phyloP scores from a whole-genome alignment of 2,888 invertebrate genomes.

The Lucinisca nassula region DNA sequence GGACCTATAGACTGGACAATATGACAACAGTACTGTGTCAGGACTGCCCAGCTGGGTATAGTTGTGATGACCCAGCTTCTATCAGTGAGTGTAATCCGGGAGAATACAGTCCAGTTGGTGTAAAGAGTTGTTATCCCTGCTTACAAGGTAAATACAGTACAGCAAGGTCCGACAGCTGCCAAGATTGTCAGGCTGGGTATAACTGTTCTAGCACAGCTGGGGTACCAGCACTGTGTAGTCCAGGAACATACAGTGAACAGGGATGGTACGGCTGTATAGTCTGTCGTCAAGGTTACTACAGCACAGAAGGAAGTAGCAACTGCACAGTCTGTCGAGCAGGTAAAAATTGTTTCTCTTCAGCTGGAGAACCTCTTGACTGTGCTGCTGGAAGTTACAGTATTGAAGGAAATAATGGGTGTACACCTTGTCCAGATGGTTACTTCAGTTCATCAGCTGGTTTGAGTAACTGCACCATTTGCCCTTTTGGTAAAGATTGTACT shows the following conservation, averaged over 20 bases:
- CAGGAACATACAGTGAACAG: conserved; percentile 69
- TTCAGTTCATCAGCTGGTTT: conserved; percentile 59
- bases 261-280: conserved; percentile 46
- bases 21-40: too few species aligned
- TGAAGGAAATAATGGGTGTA: conserved; percentile 67
- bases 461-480: conserved; percentile 71
- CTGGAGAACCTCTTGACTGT: conserved; percentile 28
- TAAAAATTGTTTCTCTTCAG: conserved; percentile 60
- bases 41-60: conserved; percentile 66
- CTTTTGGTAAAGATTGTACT: conserved; percentile 81
- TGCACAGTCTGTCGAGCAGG: conserved; percentile 77
- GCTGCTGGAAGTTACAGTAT: conserved; percentile 72
- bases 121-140: conserved; percentile 35
- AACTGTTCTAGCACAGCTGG: conserved; percentile 67
- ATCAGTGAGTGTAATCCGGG: conserved; percentile 64
- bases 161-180: conserved; percentile 66
- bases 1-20: neutral
- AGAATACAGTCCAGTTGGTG: conserved; percentile 59
- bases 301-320: conserved; percentile 48
- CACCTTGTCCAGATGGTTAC: conserved; percentile 71
- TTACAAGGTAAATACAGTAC: conserved; percentile 54
- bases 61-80: conserved; percentile 70
- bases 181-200: conserved; percentile 77
- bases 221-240: conserved; percentile 72
- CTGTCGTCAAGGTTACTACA: conserved; percentile 79